These are phyloP conservation scores for Melanchra persicariae DNA, from an alignment of 2,888 invertebrate genomes.

Conservation along the genomic window DNA sequence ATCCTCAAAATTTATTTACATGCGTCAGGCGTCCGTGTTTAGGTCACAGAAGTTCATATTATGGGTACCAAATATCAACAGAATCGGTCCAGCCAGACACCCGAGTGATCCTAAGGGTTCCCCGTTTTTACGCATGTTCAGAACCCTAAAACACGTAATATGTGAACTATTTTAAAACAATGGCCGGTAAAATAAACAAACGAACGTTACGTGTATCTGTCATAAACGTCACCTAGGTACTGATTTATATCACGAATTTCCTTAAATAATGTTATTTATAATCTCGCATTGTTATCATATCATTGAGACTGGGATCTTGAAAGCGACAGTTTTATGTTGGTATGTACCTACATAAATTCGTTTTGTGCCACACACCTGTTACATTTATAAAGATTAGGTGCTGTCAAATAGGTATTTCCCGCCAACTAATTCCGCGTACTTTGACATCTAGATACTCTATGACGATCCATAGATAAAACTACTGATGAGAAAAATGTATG, in stretches of 20 bases:
- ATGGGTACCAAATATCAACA: no score
- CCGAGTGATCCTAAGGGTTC: no score
- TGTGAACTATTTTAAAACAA: slow-evolving; percentile 23
- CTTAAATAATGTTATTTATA: slow-evolving; percentile 38
- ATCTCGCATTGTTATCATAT: slow-evolving; percentile 50
- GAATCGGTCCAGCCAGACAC: no score
- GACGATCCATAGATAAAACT: slow-evolving; percentile 36
- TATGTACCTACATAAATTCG: slow-evolving; percentile 58
- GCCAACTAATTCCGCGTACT: slow-evolving; percentile 38
- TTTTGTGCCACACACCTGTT: slow-evolving; percentile 61
- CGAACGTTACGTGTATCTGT: slow-evolving; percentile 15
- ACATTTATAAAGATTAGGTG: slow-evolving; percentile 51
- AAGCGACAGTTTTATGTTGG: slow-evolving; percentile 48
- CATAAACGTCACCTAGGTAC: slow-evolving; percentile 42
- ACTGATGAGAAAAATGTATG: slow-evolving; percentile 10
- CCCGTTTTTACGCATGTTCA: no score
- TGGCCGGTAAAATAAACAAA: slow-evolving; percentile 5
- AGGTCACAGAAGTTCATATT: no score
- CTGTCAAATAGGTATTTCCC: slow-evolving; percentile 64
- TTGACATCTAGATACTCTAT: slow-evolving; percentile 35
- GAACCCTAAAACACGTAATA: not conserved
- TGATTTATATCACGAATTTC: slow-evolving; percentile 33
- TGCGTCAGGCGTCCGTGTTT: no score
- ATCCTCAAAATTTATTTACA: no score
- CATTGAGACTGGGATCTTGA: slow-evolving; percentile 37